Evolutionary conservation across 1,140 invertebrate species (phyloP), one percentile per base, ranked within the genome.

Genomic region (Bombus sylvicola): DNA sequence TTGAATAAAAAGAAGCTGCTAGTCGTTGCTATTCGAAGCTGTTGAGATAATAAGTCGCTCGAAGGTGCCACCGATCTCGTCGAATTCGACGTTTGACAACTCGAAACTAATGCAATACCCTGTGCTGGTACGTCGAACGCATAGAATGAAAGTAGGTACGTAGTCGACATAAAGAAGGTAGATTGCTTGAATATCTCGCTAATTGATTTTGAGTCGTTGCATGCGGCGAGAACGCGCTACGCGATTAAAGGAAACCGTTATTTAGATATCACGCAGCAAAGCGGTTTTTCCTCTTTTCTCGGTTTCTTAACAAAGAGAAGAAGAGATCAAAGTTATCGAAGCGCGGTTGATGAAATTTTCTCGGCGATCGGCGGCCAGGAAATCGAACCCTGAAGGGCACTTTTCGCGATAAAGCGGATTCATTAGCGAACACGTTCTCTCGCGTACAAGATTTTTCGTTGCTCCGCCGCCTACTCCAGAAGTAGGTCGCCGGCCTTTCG

Each of bases 321-420:
- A 8, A 18, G 4, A 5, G 28, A 53, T 39, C 1, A 41, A 73
- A 62, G 47, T 43, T 59, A 37, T 43, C n/a, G 68, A 71, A 66
- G 34, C 9, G 68, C 12, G 64, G 8, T 13, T 31, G 59, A 81
- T 43, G 28, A 39, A 57, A 72, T 72, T 72, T 75, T 53, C 13
- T n/a, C n/a, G 31, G 2, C n/a, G 28, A 73, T 73, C 37, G 69
- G 22, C 31, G 15, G 25, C 22, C 41, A 34, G 31, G 71, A 82
- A 82, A 82, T 75, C 37, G 47, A 75, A 22, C 31, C 41, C 25
- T 10, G n/a, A 59, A 75, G 53, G 47, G 59, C 57, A 47, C 57
- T 75, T 66, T 66, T 64, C 37, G 39, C 80, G 68, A 34, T 81
- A 62, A 81, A 81, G 53, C 69, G 37, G n/a, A 81, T 81, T 81